Percentiles rank a stretch among this genome's conserved stretches.
Conservation (phyloP, 64 coral and sea anemone genomes). For the Porites australiensis region DNA sequence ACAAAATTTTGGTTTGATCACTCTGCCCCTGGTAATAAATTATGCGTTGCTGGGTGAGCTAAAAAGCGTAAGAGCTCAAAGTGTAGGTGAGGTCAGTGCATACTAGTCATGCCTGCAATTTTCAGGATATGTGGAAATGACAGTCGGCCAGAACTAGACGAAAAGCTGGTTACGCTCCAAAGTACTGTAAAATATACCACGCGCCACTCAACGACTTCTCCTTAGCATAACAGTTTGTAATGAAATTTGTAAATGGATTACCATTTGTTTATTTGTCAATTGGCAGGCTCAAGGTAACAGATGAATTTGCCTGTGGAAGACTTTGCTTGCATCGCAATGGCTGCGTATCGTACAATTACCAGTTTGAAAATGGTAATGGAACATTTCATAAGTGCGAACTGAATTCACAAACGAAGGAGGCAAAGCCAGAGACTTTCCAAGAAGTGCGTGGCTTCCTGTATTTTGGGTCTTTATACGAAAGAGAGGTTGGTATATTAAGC, state of each 20-base stretch:
- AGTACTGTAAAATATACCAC: too few relatives aligned
- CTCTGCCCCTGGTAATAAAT: too few relatives aligned
- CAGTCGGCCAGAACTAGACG: too few relatives aligned
- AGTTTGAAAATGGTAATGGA: background rate
- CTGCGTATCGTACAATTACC: conserved; percentile 42
- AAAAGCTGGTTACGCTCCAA: too few relatives aligned
- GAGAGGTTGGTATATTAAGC: background rate
- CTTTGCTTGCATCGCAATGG: background rate
- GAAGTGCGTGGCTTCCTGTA: background rate
- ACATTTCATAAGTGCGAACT: conserved; percentile 26
- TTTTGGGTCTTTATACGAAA: background rate
- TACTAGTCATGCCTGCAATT: too few relatives aligned
- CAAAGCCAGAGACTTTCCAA: background rate
- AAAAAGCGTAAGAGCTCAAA: too few relatives aligned
- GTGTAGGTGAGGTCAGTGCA: too few relatives aligned
- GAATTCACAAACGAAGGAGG: conserved; percentile 11
- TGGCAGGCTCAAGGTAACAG: background rate
- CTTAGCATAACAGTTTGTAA: too few relatives aligned
- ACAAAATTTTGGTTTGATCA: too few relatives aligned
- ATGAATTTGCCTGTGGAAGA: conserved; percentile 34
- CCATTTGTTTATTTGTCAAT: background rate
- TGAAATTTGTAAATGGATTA: background rate
- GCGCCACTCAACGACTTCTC: too few relatives aligned
- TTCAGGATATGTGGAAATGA: too few relatives aligned
- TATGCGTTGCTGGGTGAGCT: too few relatives aligned